These are phyloP conservation scores for Syrmaticus mikado DNA, from an alignment of 2,113 vertebrate genomes.

Conservation along the genomic window DNA sequence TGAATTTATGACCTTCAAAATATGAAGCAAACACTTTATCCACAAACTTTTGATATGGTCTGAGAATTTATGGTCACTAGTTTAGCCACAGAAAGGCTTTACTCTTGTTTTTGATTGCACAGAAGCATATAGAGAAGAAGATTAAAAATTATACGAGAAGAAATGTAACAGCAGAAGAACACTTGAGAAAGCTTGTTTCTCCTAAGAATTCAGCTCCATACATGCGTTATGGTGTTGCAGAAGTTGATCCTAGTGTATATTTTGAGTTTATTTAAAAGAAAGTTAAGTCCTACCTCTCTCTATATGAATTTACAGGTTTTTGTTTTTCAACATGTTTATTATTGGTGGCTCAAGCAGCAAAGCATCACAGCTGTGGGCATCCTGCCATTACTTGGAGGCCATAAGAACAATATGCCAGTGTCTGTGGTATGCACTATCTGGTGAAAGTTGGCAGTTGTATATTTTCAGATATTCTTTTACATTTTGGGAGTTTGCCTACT, in stretches of 20 bases:
- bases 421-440: accelerated
- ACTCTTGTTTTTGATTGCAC: neutral
- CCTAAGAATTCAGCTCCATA: neutral
- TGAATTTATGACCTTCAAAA: constrained; percentile 59
- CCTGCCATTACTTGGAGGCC: neutral
- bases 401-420: accelerated
- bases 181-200: neutral
- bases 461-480: neutral
- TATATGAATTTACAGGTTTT: neutral
- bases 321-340: accelerated
- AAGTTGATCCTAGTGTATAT: neutral
- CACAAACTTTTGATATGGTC: neutral
- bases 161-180: neutral
- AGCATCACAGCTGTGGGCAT: neutral
- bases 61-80: constrained; percentile 22
- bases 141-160: neutral
- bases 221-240: neutral
- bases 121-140: neutral
- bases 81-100: neutral
- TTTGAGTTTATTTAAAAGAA: neutral
- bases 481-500: neutral
- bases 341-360: neutral
- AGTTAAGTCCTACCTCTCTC: neutral
- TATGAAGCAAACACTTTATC: constrained; percentile 37
- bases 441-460: neutral